Conservation (phyloP, 2,113 vertebrate species). For the Perca fluviatilis region DNA sequence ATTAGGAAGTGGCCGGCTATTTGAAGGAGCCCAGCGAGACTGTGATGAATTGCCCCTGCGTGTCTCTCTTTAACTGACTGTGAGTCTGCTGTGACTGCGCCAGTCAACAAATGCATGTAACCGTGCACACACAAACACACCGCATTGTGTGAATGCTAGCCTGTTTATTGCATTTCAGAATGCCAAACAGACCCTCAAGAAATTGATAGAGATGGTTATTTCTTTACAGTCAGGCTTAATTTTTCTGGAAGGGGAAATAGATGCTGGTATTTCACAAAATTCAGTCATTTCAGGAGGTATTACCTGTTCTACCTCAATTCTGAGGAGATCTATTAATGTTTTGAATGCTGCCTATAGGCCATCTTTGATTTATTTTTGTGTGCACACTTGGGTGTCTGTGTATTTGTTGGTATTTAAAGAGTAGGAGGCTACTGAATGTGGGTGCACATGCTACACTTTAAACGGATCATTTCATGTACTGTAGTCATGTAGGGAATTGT, state of each 20-base stretch:
- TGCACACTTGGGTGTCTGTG: neutral
- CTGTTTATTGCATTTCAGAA: neutral
- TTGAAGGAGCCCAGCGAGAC: conserved; percentile 59
- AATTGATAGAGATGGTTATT: conserved; percentile 18
- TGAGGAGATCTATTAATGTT: neutral
- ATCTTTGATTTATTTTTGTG: conserved; percentile 5
- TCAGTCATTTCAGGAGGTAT: conserved; percentile 10
- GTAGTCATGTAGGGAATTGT: neutral
- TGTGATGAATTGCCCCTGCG: conserved; percentile 63
- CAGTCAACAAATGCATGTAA: neutral
- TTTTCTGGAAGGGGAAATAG: conserved; percentile 25
- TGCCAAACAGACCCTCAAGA: conserved; percentile 6
- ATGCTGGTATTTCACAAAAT: conserved; percentile 5
- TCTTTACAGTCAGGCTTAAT: neutral
- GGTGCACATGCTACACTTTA: neutral
- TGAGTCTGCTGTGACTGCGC: conserved; percentile 21
- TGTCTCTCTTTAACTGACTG: conserved; percentile 57
- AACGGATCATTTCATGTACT: neutral
- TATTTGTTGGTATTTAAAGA: neutral
- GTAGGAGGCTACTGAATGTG: neutral
- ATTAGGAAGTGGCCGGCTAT: conserved; percentile 67
- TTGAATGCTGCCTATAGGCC: neutral
- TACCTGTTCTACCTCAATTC: conserved; percentile 18
- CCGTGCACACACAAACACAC: conserved; percentile 14
- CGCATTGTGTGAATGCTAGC: conserved; percentile 12